Evolutionary conservation across 2,888 invertebrate species (phyloP), one percentile per base, ranked within the genome.

Genomic region (Tortricodes alternella): DNA sequence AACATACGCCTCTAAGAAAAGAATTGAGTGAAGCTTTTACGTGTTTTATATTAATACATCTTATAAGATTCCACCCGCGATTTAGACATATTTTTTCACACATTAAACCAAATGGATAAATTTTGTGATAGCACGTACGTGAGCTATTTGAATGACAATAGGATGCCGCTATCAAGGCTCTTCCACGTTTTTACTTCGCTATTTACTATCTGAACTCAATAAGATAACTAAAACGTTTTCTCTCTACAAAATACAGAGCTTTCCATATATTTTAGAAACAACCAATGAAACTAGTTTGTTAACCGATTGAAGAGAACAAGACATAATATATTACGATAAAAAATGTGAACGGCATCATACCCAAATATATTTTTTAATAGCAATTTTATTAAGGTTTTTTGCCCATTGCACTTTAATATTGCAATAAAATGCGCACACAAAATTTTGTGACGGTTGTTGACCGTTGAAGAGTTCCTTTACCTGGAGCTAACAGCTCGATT

Each of bases 41-140:
- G 73, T 78, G 74, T 73, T 74, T 71, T 68, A 69, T 72, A 65
- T 70, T 75, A 75, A 77, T 73, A 67, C 70, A 52, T 67, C 74
- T 75, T 74, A 77, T 74, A 68, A 71, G 63, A 34, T 59, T 15
- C 9, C 37, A 29, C 56, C 59, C 57, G 55, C 50, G 49, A 60
- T 58, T 39, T 34, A 37, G 46, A 39, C 49, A 34, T 51, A 60
- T 51, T 59, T 62, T 53, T 56, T 52, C 59, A 62, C 61, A 63
- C 67, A 69, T 66, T 66, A 66, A 56, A 57, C 43, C 61, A 66
- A 65, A 70, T 77, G 69, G 74, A 75, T 75, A 73, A 73, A 69
- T 70, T 71, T 75, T 71, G 65, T 49, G 58, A 66, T 62, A 58
- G 64, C 67, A 64, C 59, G 60, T 41, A 55, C 44, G 52, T 35